Evolutionary conservation across 2,888 invertebrate genomes (phyloP).

Genomic region (Beris morrisii): DNA sequence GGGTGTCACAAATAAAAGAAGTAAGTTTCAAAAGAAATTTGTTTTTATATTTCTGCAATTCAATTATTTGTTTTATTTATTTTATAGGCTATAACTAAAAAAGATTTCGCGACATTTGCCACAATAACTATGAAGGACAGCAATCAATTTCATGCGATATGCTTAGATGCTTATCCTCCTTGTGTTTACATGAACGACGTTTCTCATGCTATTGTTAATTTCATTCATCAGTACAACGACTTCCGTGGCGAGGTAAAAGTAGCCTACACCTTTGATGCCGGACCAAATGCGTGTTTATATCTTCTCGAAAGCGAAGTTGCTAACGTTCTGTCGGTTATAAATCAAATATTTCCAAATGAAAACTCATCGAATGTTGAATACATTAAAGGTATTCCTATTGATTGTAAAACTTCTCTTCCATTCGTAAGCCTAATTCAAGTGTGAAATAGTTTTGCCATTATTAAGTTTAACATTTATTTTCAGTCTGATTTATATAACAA

Average conservation of each 20-base stretch:
- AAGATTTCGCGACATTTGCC: conserved; percentile 84
- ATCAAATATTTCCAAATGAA: conserved; percentile 71
- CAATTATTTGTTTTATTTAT: neutral
- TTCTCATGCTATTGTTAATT: conserved; percentile 76
- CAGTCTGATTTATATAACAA: conserved; percentile 34
- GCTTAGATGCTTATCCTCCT: conserved; percentile 92
- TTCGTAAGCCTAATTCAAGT: conserved; percentile 19
- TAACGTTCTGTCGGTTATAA: conserved; percentile 67
- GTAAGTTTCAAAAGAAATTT: conserved; percentile 40
- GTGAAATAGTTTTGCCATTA: conserved; percentile 9
- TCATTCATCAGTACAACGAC: conserved; percentile 84
- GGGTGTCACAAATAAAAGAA: conserved; percentile 63
- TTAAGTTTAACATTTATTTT: conserved; percentile 23
- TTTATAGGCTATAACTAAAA: conserved; percentile 58
- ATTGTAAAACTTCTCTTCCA: conserved; percentile 28
- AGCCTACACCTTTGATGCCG: conserved; percentile 98
- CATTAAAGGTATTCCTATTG: conserved; percentile 61
- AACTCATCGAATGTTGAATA: conserved; percentile 56
- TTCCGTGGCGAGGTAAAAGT: conserved; percentile 67
- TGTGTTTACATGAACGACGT: conserved; percentile 89
- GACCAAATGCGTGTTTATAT: conserved; percentile 93
- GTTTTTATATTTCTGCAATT: conserved; percentile 9
- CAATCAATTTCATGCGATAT: conserved; percentile 94
- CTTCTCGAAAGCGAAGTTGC: conserved; percentile 75
- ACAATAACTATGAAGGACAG: conserved; percentile 95